Conservation (phyloP, 2,113 vertebrate genomes). For the Corythornis cristatus region DNA sequence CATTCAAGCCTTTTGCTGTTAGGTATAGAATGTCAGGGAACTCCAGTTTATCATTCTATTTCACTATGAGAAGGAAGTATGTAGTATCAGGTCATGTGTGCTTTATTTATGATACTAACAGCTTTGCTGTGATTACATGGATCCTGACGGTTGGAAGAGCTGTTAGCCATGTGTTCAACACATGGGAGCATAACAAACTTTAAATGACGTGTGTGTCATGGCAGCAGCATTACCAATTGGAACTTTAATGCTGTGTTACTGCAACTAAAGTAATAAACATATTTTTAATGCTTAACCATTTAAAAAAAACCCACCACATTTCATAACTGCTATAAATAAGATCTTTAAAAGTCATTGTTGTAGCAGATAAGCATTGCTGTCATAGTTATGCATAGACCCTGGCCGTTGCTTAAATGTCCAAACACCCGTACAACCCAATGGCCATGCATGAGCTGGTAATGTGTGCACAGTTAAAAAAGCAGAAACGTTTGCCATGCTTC, state of each 20-base stretch:
- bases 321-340: neutral
- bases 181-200: constrained; percentile 4
- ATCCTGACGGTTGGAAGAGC: neutral
- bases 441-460: rapidly evolving
- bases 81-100: neutral
- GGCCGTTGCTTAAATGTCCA: neutral
- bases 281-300: neutral
- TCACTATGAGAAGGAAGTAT: neutral
- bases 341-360: neutral
- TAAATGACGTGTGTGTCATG: neutral
- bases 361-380: neutral
- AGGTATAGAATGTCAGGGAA: neutral
- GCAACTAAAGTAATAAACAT: neutral
- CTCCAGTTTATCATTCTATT: neutral
- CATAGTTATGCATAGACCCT: neutral
- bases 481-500: neutral
- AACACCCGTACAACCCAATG: neutral
- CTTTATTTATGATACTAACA: constrained; percentile 41
- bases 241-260: neutral
- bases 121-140: neutral
- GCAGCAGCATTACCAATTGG: neutral
- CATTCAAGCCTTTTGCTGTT: neutral
- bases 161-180: constrained; percentile 33
- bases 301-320: neutral
- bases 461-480: neutral